Evolutionary conservation across 2,888 invertebrate species (phyloP), one percentile per base, ranked within the genome.

Genomic region (Oscheius myriophilus): DNA sequence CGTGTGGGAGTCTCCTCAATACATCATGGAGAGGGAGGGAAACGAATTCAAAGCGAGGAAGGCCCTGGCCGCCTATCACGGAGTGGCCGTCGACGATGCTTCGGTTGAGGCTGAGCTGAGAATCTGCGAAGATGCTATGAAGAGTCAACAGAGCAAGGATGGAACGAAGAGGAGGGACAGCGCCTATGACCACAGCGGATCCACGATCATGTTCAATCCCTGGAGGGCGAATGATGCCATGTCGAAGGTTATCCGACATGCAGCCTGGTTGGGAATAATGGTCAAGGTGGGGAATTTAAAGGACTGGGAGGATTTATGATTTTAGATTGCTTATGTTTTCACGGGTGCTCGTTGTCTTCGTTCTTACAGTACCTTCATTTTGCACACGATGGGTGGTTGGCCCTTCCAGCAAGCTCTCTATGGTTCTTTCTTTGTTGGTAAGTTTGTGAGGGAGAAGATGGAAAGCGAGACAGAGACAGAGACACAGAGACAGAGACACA

Each of bases 251-350:
- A 66, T 73, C 41, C 66, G 73, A 4, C 69, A 73, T 33, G 73
- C 73, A 39, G 73, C 73, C 21, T 73, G 73, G 73, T 42, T 73
- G 2, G 73, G 73, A 54, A 59, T 73, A 3, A 67, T 71, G 71
- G 73, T 73, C 63, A 73, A 73, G 70, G 72, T 72, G 41, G 7
- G 42, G 21, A 49, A 3, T 49, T 49, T 49, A 49, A 4, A 49
- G 9, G 6, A 49, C 3, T 49, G 49, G 21, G 33, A 33, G 9
- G 18, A 57, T 12, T 2, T 33, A 62, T 23, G n/a, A 23, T 51
- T 42, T 52, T 43, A 75, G 73, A 71, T 76, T 25, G 76, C 73
- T 12, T 76, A 74, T 49, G 76, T 76, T 2, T 74, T 74, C 69
- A 76, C 76, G 26, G 76, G 76, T 46, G 76, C 76, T 2, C 65